Evolutionary conservation across 1,140 invertebrate genomes (phyloP).

Genomic region (Procambarus virginalis): DNA sequence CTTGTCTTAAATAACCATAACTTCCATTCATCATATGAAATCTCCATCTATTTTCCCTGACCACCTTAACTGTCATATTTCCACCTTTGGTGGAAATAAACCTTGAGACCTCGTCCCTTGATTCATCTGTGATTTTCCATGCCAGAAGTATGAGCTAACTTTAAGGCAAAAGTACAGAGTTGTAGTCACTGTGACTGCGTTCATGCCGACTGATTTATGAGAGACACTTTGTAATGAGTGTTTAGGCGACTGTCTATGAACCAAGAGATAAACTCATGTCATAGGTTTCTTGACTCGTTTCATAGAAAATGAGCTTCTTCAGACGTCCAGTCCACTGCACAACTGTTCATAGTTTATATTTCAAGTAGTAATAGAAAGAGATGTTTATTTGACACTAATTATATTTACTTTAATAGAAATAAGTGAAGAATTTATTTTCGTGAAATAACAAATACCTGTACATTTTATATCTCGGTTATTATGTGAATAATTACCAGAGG

Average conservation of each 20-base stretch:
- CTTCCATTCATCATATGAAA: background rate
- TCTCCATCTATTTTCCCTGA: background rate
- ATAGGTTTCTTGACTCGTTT: background rate
- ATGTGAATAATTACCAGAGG: too few species aligned
- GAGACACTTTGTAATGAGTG: background rate
- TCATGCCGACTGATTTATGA: background rate
- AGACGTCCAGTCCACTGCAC: slow-evolving; percentile 2
- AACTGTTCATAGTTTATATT: background rate
- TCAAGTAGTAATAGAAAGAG: background rate
- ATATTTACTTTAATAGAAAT: background rate
- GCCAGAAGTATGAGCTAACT: background rate
- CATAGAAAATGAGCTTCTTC: background rate
- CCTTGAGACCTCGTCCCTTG: background rate
- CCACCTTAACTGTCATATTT: background rate
- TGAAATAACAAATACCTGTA: background rate
- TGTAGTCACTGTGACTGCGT: background rate
- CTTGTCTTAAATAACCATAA: background rate
- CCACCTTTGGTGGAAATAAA: background rate
- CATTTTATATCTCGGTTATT: background rate
- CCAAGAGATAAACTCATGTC: background rate
- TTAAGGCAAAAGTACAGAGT: background rate
- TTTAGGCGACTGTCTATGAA: background rate
- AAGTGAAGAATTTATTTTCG: background rate
- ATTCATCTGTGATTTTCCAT: slow-evolving; percentile 43
- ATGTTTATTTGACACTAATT: background rate